A percentile compares a stretch with the other conserved stretches of the same genome.
phyloP scores from a whole-genome alignment of 2,113 vertebrate genomes.

The Scytalopus superciliaris region DNA sequence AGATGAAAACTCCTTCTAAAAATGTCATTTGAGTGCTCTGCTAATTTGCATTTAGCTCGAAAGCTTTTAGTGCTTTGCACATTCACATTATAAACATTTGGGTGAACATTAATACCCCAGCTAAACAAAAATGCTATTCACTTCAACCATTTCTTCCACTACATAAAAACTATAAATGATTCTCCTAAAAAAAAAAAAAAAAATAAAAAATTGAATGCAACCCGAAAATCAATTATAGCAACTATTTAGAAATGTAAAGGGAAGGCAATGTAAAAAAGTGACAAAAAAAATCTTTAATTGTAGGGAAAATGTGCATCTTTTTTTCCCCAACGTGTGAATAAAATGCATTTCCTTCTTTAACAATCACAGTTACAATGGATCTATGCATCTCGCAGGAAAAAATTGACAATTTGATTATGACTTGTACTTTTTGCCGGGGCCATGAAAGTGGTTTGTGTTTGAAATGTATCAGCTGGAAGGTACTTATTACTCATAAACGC shows the following conservation, averaged over 20 bases:
- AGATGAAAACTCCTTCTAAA: slow-evolving; percentile 86
- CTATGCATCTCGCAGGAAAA: slow-evolving; percentile 88
- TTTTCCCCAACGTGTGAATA: slow-evolving; percentile 84
- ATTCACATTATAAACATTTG: slow-evolving; percentile 99
- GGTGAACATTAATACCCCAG: slow-evolving; percentile 97
- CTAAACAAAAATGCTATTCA: slow-evolving; percentile 97
- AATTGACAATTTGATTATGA: slow-evolving; percentile 94
- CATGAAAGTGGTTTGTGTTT: slow-evolving; percentile 93
- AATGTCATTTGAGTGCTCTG: slow-evolving; percentile 84
- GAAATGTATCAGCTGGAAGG: slow-evolving; percentile 94
- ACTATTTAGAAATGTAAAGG: slow-evolving; percentile 85
- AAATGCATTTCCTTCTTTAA: slow-evolving; percentile 87
- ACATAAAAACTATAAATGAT: slow-evolving; percentile 95
- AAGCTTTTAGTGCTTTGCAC: slow-evolving; percentile 90
- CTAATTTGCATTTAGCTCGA: slow-evolving; percentile 86
- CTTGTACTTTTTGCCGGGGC: slow-evolving; percentile 91
- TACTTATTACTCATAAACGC: slow-evolving; percentile 98
- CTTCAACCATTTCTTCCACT: slow-evolving; percentile 93
- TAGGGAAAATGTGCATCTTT: slow-evolving; percentile 87
- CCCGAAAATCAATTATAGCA: slow-evolving; percentile 83
- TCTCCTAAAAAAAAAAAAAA: slow-evolving; percentile 72
- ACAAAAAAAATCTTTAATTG: slow-evolving; percentile 87
- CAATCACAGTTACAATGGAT: slow-evolving; percentile 86
- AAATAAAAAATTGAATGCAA: slow-evolving; percentile 74
- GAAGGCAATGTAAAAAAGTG: slow-evolving; percentile 83